Base-by-base conservation (phyloP, 2,113 vertebrate genomes). In the Pelecanoides urinatrix region DNA sequence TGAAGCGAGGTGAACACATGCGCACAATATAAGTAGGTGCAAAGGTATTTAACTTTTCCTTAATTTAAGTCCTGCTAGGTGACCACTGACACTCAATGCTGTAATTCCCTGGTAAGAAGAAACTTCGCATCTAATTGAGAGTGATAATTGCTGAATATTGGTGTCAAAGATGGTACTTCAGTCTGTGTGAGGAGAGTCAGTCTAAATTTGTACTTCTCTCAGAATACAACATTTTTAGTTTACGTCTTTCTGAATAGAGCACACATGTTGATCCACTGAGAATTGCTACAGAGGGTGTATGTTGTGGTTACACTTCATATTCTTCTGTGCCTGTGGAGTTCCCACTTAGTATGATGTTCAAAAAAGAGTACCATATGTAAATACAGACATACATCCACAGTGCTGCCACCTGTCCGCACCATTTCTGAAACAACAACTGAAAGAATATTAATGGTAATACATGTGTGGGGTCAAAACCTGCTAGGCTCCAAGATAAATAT, bases 301-400 rank as follows among this genome's bases (percentile, higher is more conserved):
- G 4, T 16, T 67, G 19, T 16, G 8, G 17, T 47, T 52, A 34
- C n/a, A n/a, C 16, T 83, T 90, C 7, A 29, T 49, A 38, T 47
- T 75, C 15, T 40, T 72, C 15, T 38, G 1, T 63, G 8, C 10
- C 32, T 0, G 0, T 74, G 52, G 8, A 67, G 27, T 73, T 30
- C 12, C 9, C 15, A 36, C 5, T 56, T 55, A 15, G 3, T n/a
- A 56, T 15, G 29, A 55, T 25, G 50, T 13, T 50, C 3, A 44
- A 32, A 83, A 83, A 61, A 72, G 8, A 62, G 9, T 32, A 89
- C 8, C 7, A 12, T 25, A 17, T 68, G 11, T 50, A 59, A 66
- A 45, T 49, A 36, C 6, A 71, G 30, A 18, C 13, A 40, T 59
- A 6, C 3, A 59, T 11, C 13, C 15, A 52, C 13, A 84, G 23